Evolutionary conservation across 92 coral and sea anemone species (phyloP).

Genomic region (Pocillopora grandis): DNA sequence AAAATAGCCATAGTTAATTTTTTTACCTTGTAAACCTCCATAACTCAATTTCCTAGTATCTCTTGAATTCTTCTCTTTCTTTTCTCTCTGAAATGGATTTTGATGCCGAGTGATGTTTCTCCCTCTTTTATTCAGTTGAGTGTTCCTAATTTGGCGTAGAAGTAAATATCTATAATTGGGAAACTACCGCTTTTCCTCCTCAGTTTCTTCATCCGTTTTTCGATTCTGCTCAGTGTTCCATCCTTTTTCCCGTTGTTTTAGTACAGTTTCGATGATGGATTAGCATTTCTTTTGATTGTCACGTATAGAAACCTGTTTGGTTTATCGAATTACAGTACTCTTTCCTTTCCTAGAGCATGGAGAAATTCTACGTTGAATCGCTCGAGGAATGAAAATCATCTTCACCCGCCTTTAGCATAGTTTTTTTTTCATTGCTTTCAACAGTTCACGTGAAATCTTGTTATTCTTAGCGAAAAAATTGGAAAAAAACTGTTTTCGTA

Average conservation of each 20-base stretch:
- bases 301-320: no score
- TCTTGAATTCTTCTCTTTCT: not conserved
- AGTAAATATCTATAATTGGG: not conserved
- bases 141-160: constrained; percentile 11
- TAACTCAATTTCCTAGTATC: not conserved
- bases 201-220: not conserved
- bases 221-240: not conserved
- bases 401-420: no score
- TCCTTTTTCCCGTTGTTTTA: not conserved
- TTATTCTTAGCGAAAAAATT: no score
- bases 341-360: no score
- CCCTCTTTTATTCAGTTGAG: not conserved
- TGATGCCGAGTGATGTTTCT: not conserved
- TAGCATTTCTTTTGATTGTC: not conserved
- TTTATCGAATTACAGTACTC: no score
- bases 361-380: no score
- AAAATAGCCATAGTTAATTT: no score
- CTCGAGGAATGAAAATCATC: no score
- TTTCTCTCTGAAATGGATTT: no score
- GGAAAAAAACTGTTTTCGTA: no score
- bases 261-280: not conserved
- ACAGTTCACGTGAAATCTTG: no score
- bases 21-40: constrained; percentile 14
- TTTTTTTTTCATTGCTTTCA: no score
- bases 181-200: not conserved